Evolutionary conservation across 2,888 invertebrate species (phyloP).

Genomic region (Acanthosepion lycidas): DNA sequence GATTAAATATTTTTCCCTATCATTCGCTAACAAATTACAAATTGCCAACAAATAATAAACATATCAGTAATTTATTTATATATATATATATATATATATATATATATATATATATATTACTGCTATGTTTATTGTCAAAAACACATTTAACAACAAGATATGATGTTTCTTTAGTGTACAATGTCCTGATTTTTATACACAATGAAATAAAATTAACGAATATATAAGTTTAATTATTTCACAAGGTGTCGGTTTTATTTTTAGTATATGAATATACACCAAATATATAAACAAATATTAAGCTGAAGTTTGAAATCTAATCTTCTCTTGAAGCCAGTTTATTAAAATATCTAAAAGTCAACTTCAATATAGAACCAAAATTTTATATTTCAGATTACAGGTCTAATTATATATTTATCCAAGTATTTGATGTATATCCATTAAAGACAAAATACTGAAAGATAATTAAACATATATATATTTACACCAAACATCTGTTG

Average conservation of each 20-base stretch:
- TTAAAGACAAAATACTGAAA: neutral
- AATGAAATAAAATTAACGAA: neutral
- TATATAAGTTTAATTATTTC: neutral
- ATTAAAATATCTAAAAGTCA: neutral
- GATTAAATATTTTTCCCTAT: too few species aligned
- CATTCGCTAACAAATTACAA: neutral
- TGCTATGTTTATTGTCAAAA: neutral
- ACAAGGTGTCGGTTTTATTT: neutral
- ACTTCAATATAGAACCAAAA: neutral
- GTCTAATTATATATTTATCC: neutral
- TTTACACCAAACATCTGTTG: neutral
- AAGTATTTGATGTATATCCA: neutral
- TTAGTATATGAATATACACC: neutral
- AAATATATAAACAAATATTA: neutral
- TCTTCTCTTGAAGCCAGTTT: neutral
- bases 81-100: too few species aligned
- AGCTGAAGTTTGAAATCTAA: neutral
- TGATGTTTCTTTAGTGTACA: neutral
- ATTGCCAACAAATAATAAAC: neutral
- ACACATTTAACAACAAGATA: neutral
- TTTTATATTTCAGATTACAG: neutral
- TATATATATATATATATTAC: too few species aligned
- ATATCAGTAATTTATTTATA: neutral
- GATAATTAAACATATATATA: neutral
- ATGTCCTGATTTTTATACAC: neutral